Percentiles rank a stretch among this genome's conserved stretches.
phyloP scores from a whole-genome alignment of 2,113 vertebrate genomes.

The Hemichromis elongatus region DNA sequence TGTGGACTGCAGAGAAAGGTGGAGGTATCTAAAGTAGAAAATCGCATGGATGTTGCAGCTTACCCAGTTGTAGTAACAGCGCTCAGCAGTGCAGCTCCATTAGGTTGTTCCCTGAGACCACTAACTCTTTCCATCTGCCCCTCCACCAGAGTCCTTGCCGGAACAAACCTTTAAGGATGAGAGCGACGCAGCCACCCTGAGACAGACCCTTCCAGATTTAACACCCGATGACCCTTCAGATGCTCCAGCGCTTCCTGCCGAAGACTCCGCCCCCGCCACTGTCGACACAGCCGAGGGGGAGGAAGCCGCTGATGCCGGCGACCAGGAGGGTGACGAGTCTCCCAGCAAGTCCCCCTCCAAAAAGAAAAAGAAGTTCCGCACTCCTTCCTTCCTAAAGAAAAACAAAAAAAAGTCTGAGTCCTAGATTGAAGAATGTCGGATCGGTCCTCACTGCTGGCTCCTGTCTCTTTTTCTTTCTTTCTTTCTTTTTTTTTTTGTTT shows the following conservation, averaged over 20 bases:
- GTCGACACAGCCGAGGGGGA: slow-evolving; percentile 66
- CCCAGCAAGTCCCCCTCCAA: slow-evolving; percentile 98
- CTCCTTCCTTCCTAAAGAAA: slow-evolving; percentile 98
- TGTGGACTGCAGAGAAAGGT: not conserved
- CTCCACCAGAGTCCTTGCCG: slow-evolving; percentile 74
- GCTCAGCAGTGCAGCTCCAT: not conserved
- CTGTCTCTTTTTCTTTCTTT: not conserved
- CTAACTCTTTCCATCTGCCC: not conserved
- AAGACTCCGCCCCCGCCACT: slow-evolving; percentile 54
- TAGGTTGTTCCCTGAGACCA: not conserved
- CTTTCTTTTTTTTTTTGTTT: not conserved
- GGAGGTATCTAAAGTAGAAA: not conserved
- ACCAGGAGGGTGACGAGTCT: slow-evolving; percentile 90
- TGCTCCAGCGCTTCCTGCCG: slow-evolving; percentile 78
- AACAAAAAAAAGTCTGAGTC: slow-evolving; percentile 96
- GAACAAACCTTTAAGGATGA: slow-evolving; percentile 81
- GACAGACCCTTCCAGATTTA: slow-evolving; percentile 92
- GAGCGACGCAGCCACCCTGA: slow-evolving; percentile 87
- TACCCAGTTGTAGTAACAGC: not conserved
- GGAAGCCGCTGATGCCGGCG: slow-evolving; percentile 74
- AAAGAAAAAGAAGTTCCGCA: slow-evolving; percentile 99
- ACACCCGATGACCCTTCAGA: slow-evolving; percentile 91
- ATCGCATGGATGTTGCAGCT: not conserved
- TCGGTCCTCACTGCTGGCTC: slow-evolving; percentile 29
- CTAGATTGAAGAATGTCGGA: slow-evolving; percentile 67